Percentiles rank a stretch among this genome's conserved stretches.
Conservation (phyloP, 2,113 vertebrate genomes). For the Salvelinus fontinalis region DNA sequence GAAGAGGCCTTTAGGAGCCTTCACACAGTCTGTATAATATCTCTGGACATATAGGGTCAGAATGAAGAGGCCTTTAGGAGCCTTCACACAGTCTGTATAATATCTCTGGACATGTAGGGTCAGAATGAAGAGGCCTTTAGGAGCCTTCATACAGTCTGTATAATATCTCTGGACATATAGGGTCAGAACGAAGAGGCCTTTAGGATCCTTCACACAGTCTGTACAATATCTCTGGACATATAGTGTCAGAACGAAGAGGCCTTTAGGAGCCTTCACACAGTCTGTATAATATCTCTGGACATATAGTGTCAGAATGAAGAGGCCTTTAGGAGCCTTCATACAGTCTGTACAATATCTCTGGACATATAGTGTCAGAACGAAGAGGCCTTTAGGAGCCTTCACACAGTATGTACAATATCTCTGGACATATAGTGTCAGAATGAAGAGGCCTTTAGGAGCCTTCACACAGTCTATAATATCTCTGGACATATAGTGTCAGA, state of each 20-base stretch:
- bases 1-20: neutral
- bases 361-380: slow-evolving; percentile 62
- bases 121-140: neutral
- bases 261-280: neutral
- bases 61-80: neutral
- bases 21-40: neutral
- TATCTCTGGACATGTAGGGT: slow-evolving; percentile 59
- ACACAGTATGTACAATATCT: neutral
- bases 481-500: slow-evolving; percentile 61
- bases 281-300: neutral
- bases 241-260: slow-evolving; percentile 62
- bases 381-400: neutral
- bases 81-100: neutral
- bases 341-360: neutral
- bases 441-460: neutral
- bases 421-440: slow-evolving; percentile 61
- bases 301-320: slow-evolving; percentile 62
- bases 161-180: neutral
- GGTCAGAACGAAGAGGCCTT: slow-evolving; percentile 61
- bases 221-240: neutral
- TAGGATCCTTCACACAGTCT: neutral
- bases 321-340: neutral
- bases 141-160: neutral
- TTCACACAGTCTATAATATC: neutral
- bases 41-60: slow-evolving; percentile 61